Conservation (phyloP, 2,797 vertebrate species). For the Phataginus tetradactyla region DNA sequence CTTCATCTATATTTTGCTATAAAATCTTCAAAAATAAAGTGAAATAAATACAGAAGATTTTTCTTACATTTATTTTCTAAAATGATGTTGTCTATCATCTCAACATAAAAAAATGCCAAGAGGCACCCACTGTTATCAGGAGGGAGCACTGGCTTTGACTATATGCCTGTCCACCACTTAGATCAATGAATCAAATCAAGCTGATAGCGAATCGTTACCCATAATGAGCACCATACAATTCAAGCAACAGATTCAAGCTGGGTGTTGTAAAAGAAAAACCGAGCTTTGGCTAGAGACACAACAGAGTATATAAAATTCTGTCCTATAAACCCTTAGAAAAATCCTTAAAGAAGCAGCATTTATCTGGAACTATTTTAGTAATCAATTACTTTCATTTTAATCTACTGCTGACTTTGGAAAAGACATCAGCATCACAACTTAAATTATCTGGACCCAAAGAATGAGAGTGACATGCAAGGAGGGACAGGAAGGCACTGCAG, state of each 20-base stretch:
- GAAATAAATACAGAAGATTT: constrained; percentile 61
- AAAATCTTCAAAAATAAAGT: constrained; percentile 70
- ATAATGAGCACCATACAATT: neutral
- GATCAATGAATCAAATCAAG: neutral
- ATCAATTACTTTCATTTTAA: neutral
- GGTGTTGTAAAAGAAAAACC: neutral
- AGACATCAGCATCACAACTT: neutral
- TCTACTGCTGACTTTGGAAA: constrained; percentile 41
- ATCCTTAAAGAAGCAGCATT: constrained; percentile 35
- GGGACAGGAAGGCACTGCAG: neutral
- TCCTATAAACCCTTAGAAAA: neutral
- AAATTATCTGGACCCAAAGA: neutral
- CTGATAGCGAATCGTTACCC: neutral
- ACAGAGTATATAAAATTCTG: constrained; percentile 2
- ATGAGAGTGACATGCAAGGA: neutral
- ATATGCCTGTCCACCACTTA: neutral
- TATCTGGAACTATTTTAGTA: constrained; percentile 43
- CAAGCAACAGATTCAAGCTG: neutral
- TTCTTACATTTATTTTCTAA: constrained; percentile 18
- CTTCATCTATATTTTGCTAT: constrained; percentile 67
- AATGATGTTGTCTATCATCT: constrained; percentile 21
- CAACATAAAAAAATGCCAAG: neutral
- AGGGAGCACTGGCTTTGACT: neutral
- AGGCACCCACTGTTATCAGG: neutral
- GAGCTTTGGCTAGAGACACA: neutral